Conservation (phyloP, 1,140 invertebrate species). For the Drosophila virilis region DNA sequence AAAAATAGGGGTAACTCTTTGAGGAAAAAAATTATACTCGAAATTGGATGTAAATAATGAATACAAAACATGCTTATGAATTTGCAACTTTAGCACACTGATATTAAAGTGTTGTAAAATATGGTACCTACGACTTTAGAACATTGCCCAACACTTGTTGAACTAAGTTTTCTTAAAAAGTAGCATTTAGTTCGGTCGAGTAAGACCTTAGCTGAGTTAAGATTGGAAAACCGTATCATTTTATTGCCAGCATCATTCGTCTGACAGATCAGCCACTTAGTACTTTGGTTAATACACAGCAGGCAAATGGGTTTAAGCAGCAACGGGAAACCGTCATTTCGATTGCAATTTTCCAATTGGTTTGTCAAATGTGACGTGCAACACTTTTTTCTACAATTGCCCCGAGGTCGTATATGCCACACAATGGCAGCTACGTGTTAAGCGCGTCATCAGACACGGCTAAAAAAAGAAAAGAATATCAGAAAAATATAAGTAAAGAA, state of each 20-base stretch:
- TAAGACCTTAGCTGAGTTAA: no score
- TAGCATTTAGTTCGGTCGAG: no score
- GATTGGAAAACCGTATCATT: no score
- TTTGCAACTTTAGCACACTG: no score
- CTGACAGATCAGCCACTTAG: background rate
- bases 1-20: no score
- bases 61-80: no score
- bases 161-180: no score
- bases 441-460: slow-evolving; percentile 55
- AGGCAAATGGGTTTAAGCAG: slow-evolving; percentile 3
- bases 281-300: background rate
- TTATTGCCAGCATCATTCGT: background rate
- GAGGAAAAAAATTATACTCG: no score
- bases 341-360: slow-evolving; percentile 61
- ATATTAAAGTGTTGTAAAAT: no score
- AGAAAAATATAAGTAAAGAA: slow-evolving; percentile 23
- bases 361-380: slow-evolving; percentile 23
- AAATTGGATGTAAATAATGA: no score
- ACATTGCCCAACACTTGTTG: no score
- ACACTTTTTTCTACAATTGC: slow-evolving; percentile 44
- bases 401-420: slow-evolving; percentile 67
- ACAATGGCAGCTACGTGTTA: slow-evolving; percentile 79
- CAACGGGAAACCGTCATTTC: slow-evolving; percentile 10
- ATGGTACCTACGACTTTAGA: no score
- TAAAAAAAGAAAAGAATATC: slow-evolving; percentile 22